Evolutionary conservation across 2,888 invertebrate species (phyloP), one percentile per base, ranked within the genome.

Genomic region (Lasioglossum morio): DNA sequence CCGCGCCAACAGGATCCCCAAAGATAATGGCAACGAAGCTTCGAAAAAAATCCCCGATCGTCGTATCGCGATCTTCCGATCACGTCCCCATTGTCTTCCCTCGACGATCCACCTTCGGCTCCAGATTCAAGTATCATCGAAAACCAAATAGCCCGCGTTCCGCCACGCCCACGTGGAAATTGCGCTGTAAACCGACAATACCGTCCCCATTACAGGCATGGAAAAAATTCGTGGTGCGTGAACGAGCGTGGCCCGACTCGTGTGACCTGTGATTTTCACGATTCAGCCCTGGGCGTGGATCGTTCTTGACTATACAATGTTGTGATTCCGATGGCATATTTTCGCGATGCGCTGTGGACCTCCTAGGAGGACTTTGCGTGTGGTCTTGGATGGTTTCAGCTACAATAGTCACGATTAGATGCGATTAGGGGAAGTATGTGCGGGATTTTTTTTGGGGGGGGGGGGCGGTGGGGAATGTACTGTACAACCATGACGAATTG

Each of bases 281-380:
- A 85, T 83, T 79, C 57, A 77, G 76, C 80, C 74, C 79, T 46
- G 46, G 74, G 79, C 80, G 30, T 57, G 72, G 34, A 37, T n/a
- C 30, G 70, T 30, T 27, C 79, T 79, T 63, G 69, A 48, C 78
- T 84, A n/a, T 57, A 79, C 81, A 80, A 86, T 86, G 82, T 86
- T 75, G 81, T 78, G 83, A 80, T 80, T 60, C 57, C 30, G 74
- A 14, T 37, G 77, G 72, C 34, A 34, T 30, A 30, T 19, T 30
- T 63, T 63, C 19, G 30, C 34, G 69, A 69, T 69, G 23, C 34
- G 10, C 40, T 19, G 27, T n/a, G 84, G 53, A 48, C 81, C 72
- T 75, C 57, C 72, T 60, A 57, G 63, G 78, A 63, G 79, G 72
- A 72, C 72, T 81, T 79, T 76, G 80, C 86, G 83, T 74, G 75